These are phyloP conservation scores for Hypomecis atomaria DNA, from an alignment of 2,888 invertebrate species.

Conservation along the genomic window DNA sequence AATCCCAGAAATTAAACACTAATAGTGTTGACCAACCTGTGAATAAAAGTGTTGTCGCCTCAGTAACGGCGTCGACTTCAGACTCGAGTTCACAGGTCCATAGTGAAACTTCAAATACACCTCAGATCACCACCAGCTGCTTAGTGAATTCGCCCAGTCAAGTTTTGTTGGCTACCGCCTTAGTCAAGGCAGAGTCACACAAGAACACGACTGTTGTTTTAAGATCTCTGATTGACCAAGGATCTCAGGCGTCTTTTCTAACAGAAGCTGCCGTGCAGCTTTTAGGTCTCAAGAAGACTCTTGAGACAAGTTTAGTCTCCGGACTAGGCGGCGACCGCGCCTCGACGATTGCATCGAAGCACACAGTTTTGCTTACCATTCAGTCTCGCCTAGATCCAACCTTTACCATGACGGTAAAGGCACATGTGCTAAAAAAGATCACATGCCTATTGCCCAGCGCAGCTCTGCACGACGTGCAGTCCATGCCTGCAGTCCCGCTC, in stretches of 20 bases:
- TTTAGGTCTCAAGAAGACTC: constrained; percentile 3
- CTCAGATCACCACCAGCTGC: no score
- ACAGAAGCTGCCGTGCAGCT: constrained; percentile 5
- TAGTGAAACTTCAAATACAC: background rate
- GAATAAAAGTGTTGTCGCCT: background rate
- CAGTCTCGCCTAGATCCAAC: constrained; percentile 1
- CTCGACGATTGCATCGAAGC: background rate
- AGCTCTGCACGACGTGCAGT: no score
- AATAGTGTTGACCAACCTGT: background rate
- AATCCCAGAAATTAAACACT: background rate
- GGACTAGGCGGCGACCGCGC: background rate
- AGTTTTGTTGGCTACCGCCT: no score
- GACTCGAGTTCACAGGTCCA: background rate
- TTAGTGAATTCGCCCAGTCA: no score
- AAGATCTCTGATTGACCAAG: no score
- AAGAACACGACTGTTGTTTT: no score
- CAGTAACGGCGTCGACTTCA: background rate
- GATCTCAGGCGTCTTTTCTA: no score
- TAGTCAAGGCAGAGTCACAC: no score
- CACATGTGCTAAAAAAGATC: no score
- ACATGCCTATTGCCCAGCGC: no score
- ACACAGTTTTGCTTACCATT: background rate
- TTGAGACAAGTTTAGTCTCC: background rate
- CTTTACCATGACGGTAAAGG: background rate
- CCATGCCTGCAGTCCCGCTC: no score